These are phyloP conservation scores for Myopa tessellatipennis DNA, from an alignment of 2,888 invertebrate species.

Conservation along the genomic window DNA sequence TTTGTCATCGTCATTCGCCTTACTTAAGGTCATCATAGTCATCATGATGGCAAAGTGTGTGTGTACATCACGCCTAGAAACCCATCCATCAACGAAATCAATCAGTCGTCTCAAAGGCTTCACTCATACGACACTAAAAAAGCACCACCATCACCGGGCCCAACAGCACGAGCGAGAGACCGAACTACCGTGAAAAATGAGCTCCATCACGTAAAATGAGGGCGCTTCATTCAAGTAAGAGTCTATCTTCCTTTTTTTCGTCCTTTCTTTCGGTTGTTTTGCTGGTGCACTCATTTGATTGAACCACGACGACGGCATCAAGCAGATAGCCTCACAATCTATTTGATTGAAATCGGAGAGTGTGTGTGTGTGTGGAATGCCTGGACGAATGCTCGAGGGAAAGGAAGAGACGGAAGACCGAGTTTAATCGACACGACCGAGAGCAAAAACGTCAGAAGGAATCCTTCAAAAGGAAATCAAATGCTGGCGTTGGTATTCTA, in stretches of 20 bases:
- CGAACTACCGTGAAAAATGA: slow-evolving; percentile 30
- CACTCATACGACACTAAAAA: not conserved
- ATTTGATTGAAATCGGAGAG: slow-evolving; percentile 30
- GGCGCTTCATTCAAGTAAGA: slow-evolving; percentile 21
- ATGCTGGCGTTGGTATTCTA: slow-evolving; percentile 1
- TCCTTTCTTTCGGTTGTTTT: not conserved
- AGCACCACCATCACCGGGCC: not conserved
- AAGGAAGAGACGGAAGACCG: not conserved
- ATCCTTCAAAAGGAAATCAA: slow-evolving; percentile 8
- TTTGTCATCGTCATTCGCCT: not conserved
- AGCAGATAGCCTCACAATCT: slow-evolving; percentile 14
- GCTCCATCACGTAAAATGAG: slow-evolving; percentile 30
- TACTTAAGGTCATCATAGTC: slow-evolving; percentile 11
- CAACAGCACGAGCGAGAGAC: not conserved
- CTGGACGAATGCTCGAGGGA: not conserved
- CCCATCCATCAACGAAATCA: slow-evolving; percentile 28
- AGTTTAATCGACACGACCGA: not conserved
- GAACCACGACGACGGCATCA: slow-evolving; percentile 7
- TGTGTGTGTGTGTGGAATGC: not conserved
- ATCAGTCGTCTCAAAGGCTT: slow-evolving; percentile 27
- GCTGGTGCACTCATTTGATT: slow-evolving; percentile 5
- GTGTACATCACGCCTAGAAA: slow-evolving; percentile 26
- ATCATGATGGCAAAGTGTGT: slow-evolving; percentile 4
- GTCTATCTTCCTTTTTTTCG: not conserved
- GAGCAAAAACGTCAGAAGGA: not conserved